Evolutionary conservation across 2,113 vertebrate genomes (phyloP).

Genomic region (Mesitornis unicolor): DNA sequence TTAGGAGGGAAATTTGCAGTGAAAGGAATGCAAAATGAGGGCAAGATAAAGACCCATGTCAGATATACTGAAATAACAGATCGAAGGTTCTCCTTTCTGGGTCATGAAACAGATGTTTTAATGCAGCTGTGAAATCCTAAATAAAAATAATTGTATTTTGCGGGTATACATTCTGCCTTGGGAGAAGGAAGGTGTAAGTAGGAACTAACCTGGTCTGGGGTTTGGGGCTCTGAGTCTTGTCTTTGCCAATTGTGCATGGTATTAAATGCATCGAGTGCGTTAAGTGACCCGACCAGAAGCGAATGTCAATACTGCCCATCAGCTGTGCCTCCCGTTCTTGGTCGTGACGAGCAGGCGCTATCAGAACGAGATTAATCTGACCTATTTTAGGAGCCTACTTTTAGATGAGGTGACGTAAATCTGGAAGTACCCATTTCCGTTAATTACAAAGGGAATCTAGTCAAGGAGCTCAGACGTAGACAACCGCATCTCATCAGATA

Average conservation of each 20-base stretch:
- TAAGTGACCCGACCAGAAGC: neutral
- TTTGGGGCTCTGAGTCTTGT: neutral
- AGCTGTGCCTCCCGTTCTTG: neutral
- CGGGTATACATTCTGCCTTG: neutral
- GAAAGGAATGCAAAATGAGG: neutral
- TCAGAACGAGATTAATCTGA: neutral
- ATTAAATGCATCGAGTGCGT: neutral
- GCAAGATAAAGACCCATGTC: neutral
- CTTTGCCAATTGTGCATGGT: neutral
- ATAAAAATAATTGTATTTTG: neutral
- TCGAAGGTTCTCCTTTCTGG: neutral
- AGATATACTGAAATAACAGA: neutral
- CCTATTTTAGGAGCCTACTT: neutral
- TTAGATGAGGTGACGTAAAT: conserved; percentile 7
- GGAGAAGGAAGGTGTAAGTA: neutral
- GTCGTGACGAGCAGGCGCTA: neutral
- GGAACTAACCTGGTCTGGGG: neutral
- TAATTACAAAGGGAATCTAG: conserved; percentile 13
- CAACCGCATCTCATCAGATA: neutral
- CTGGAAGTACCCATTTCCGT: neutral
- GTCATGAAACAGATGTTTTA: neutral
- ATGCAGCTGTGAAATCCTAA: neutral
- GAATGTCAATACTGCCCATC: neutral
- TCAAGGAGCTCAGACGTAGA: neutral
- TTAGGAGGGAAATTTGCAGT: neutral